Evolutionary conservation across 2,113 vertebrate species (phyloP).

Genomic region (Chaetodon auriga): DNA sequence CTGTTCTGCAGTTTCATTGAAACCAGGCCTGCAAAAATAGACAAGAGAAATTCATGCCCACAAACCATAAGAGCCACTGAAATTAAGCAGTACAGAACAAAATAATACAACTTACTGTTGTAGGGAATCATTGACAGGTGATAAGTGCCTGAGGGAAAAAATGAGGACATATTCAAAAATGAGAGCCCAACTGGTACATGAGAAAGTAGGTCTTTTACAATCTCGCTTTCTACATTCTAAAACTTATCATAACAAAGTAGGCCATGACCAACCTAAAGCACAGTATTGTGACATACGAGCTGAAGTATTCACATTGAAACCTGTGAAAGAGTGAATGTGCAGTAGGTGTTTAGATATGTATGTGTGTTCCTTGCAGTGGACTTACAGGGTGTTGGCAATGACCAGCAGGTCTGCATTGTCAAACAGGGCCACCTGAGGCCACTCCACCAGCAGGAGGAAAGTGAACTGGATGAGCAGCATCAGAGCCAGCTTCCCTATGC

Average conservation of each 20-base stretch:
- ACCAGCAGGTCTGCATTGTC: slow-evolving; percentile 95
- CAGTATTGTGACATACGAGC: slow-evolving; percentile 4
- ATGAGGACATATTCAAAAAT: slow-evolving; percentile 40
- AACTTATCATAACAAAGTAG: slow-evolving; percentile 38
- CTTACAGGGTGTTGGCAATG: slow-evolving; percentile 91
- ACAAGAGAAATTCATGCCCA: slow-evolving; percentile 19
- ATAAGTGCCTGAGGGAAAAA: slow-evolving; percentile 54
- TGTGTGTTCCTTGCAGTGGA: slow-evolving; percentile 37
- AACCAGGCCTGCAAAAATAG: slow-evolving; percentile 70
- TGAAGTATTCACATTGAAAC: slow-evolving; percentile 22
- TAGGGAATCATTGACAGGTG: slow-evolving; percentile 68
- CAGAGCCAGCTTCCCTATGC: slow-evolving; percentile 94
- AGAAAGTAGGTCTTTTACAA: slow-evolving; percentile 46
- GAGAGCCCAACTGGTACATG: slow-evolving; percentile 8
- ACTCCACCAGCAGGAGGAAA: slow-evolving; percentile 93
- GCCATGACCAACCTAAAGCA: slow-evolving; percentile 29
- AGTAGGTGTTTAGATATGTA: background rate
- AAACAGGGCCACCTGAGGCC: slow-evolving; percentile 91
- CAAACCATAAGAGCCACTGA: background rate
- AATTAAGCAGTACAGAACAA: slow-evolving; percentile 5
- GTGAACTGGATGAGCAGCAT: slow-evolving; percentile 91
- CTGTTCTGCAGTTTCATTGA: slow-evolving; percentile 86
- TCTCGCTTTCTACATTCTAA: background rate
- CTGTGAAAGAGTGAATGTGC: background rate
- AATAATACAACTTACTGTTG: slow-evolving; percentile 62